Percentiles rank a stretch among this genome's conserved stretches.
phyloP scores from a whole-genome alignment of 2,113 vertebrate species.

The Diglossa brunneiventris region DNA sequence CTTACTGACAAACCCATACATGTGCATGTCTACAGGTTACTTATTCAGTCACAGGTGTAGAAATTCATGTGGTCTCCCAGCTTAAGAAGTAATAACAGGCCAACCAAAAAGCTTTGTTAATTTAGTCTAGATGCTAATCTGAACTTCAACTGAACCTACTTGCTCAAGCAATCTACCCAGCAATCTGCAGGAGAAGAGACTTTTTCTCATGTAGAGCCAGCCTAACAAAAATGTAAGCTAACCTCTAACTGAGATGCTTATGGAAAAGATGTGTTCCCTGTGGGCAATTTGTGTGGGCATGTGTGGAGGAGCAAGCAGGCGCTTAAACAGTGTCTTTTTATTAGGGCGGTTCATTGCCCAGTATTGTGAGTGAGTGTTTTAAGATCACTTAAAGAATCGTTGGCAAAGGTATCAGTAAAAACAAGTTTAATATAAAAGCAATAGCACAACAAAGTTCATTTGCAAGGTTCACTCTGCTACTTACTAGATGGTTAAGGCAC shows the following conservation, averaged over 20 bases:
- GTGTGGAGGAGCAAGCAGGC: neutral
- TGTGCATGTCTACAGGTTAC: neutral
- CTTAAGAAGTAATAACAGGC: neutral
- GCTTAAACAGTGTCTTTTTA: neutral
- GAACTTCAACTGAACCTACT: conserved; percentile 12
- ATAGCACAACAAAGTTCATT: neutral
- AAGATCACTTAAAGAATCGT: neutral
- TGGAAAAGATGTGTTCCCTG: neutral
- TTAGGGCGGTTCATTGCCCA: neutral
- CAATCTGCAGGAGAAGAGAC: neutral
- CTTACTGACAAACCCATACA: neutral
- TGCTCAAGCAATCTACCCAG: neutral
- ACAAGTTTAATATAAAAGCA: neutral
- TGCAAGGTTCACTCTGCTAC: neutral
- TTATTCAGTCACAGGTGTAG: neutral
- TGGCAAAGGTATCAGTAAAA: neutral
- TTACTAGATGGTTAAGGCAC: neutral
- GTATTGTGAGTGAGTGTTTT: rapidly evolving
- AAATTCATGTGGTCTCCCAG: neutral
- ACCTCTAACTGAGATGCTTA: neutral
- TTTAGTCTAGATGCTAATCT: conserved; percentile 39
- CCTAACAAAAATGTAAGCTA: conserved; percentile 14
- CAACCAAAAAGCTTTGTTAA: neutral
- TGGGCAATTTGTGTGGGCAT: neutral
- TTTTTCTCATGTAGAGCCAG: neutral